Conservation (phyloP, 92 coral and sea anemone genomes). For the Porites rus region DNA sequence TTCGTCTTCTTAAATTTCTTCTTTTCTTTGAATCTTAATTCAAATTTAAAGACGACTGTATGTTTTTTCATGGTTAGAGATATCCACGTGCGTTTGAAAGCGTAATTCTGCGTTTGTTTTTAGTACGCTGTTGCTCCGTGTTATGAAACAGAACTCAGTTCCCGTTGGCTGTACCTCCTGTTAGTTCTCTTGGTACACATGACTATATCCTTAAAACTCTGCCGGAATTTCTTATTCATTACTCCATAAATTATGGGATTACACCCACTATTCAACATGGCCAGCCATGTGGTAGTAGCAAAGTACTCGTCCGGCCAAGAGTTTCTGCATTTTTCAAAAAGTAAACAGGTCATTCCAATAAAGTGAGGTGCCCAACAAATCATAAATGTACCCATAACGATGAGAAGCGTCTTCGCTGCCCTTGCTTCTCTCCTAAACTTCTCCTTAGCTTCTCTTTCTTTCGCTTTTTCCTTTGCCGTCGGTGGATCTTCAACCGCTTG, state of each 20-base stretch:
- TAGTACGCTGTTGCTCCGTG: neutral
- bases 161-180: constrained; percentile 38
- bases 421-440: constrained; percentile 79
- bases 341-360: constrained; percentile 86
- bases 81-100: neutral
- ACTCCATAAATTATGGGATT: constrained; percentile 91
- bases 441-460: constrained; percentile 67
- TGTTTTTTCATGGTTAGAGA: no score
- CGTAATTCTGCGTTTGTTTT: neutral
- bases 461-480: constrained; percentile 41
- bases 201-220: constrained; percentile 81
- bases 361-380: constrained; percentile 92
- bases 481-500: constrained; percentile 14
- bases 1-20: neutral
- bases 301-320: constrained; percentile 87
- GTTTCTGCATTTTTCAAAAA: constrained; percentile 64
- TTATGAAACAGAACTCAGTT: constrained; percentile 19
- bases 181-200: constrained; percentile 52
- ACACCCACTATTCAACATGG: constrained; percentile 92
- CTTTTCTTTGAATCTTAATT: no score
- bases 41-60: no score
- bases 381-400: constrained; percentile 88
- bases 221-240: constrained; percentile 82
- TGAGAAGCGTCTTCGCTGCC: constrained; percentile 86
- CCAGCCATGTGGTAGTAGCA: constrained; percentile 93